These are phyloP conservation scores for Callorhinus ursinus DNA, from an alignment of 2,113 vertebrate species.

Conservation along the genomic window DNA sequence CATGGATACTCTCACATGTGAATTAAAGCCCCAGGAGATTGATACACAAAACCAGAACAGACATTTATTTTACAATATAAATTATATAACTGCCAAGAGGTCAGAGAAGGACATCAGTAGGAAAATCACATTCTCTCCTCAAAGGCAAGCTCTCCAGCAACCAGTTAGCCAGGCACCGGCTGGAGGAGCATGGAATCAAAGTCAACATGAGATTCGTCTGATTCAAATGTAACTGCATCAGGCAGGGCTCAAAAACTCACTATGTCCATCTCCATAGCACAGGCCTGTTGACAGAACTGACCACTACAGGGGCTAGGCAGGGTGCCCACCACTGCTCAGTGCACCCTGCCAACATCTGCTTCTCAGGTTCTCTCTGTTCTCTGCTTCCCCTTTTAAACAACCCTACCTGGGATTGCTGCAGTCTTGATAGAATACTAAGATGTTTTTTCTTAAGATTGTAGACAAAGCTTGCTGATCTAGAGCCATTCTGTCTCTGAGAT, in stretches of 20 bases:
- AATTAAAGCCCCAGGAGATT: not conserved
- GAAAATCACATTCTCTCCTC: not conserved
- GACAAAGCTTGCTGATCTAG: not conserved
- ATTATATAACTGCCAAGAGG: not conserved
- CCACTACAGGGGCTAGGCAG: not conserved
- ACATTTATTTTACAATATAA: not conserved
- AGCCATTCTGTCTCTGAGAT: not conserved
- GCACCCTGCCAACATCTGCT: not conserved
- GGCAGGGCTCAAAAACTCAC: not conserved
- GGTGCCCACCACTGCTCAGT: not conserved
- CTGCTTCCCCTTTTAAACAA: not conserved
- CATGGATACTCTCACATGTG: fast-evolving
- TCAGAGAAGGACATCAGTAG: not conserved
- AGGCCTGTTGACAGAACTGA: not conserved
- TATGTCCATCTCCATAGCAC: not conserved
- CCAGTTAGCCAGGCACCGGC: not conserved
- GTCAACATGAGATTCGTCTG: not conserved
- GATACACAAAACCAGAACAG: not conserved
- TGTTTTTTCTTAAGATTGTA: not conserved
- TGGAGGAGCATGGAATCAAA: not conserved
- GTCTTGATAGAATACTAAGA: not conserved
- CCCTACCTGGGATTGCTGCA: not conserved
- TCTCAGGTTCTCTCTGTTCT: not conserved
- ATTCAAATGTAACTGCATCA: not conserved
- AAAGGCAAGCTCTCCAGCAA: not conserved